Percentiles rank a stretch among this genome's conserved stretches.
phyloP scores from a whole-genome alignment of 2,888 invertebrate species.

The Sycophila texana region DNA sequence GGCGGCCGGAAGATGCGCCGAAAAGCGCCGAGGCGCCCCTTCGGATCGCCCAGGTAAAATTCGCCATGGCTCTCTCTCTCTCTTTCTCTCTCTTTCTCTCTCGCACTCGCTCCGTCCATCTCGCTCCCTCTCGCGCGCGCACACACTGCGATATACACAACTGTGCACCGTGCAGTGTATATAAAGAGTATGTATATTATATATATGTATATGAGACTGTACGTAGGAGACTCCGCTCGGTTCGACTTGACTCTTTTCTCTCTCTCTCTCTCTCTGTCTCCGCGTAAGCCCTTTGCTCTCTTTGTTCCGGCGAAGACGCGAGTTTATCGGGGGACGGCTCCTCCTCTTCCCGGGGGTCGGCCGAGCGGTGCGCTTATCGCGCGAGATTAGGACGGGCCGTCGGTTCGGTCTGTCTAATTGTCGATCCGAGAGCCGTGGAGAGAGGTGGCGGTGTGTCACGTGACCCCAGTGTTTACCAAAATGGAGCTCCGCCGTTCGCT shows the following conservation, averaged over 20 bases:
- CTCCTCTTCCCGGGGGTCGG: too few relatives aligned
- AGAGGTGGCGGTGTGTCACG: constrained; percentile 64
- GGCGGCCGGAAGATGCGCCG: constrained; percentile 20
- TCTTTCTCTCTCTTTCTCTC: neutral
- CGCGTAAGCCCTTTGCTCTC: too few relatives aligned
- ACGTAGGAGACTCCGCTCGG: neutral
- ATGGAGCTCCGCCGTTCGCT: constrained; percentile 67
- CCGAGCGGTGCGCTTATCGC: too few relatives aligned
- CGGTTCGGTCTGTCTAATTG: too few relatives aligned
- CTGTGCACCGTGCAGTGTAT: neutral
- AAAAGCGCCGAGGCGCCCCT: constrained; percentile 23
- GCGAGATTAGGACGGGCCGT: too few relatives aligned
- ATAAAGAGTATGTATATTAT: neutral
- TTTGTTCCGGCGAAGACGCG: too few relatives aligned
- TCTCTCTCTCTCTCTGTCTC: too few relatives aligned
- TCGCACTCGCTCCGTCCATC: neutral
- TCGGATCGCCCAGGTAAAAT: constrained; percentile 41
- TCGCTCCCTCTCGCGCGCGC: neutral
- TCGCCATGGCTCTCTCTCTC: neutral
- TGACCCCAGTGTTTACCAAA: constrained; percentile 75
- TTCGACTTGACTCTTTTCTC: neutral
- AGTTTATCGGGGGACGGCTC: too few relatives aligned
- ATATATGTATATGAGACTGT: neutral
- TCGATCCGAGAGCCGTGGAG: neutral
- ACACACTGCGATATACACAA: neutral